Base-by-base conservation (phyloP, 2,113 vertebrate genomes). In the Dolichotis patagonum region DNA sequence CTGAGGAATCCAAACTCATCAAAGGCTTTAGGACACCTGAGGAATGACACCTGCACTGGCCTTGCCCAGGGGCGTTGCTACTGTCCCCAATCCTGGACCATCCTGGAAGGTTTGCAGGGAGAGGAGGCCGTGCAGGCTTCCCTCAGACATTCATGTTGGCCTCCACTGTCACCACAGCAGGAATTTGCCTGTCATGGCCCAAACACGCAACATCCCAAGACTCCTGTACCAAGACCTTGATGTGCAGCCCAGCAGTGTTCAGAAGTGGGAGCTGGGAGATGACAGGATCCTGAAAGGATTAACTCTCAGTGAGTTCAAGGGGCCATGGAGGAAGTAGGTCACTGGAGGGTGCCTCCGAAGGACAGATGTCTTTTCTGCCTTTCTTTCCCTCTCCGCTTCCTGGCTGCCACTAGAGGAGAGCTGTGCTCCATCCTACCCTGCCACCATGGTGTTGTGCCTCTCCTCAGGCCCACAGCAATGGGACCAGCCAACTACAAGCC, bases 61-160 rank as follows among this genome's bases (percentile, higher is more conserved):
- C 22, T 38, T 14, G 8, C 58, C 0, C 9, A 56, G 86, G 5
- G 13, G 3, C n/a, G 0, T 35, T 0, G 13, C 32, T 22, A 77
- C 41, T 67, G 22, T 82, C 60, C 58, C 41, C 78, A 71, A 4
- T 26, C 12, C 1, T 0, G 32, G 7, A 9, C 56, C 49, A 87
- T 32, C 52, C 67, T 28, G 2, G 54, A 32, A 94, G 56, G 11
- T 46, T 73, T 38, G 5, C 56, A 35, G 60, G 88, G 60, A 77
- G 3, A 49, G 46, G 20, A 0, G 9, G 16, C 24, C 32, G 56
- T 71, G 28, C 13, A 6, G 32, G 26, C n/a, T 62, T 54, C 3
- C 19, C 38, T n/a, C 26, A 10, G 35, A 13, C 3, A 0, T 0
- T 89, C 41, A 90, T 46, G 35, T 83, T 81, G 84, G 87, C 71